phyloP scores from a whole-genome alignment of 2,888 invertebrate species.

The Anagyrus pseudococci region DNA sequence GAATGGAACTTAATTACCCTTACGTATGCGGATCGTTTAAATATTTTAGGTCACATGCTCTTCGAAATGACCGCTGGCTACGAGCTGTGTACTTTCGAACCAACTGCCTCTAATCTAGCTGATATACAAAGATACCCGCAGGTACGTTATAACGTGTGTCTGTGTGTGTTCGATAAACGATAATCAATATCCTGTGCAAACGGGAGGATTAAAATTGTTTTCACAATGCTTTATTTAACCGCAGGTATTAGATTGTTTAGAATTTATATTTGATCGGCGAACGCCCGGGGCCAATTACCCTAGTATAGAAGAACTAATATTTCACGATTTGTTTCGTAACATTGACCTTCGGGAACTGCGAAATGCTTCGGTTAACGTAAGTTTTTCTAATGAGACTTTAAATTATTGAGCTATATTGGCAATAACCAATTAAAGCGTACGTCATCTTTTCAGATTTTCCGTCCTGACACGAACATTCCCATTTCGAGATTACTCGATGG shows the following conservation, averaged over 20 bases:
- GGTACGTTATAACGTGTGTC: too few species aligned
- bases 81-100: conserved; percentile 77
- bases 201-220: too few species aligned
- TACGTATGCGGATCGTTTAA: neutral
- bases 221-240: conserved; percentile 23
- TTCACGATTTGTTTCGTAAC: conserved; percentile 85
- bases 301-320: conserved; percentile 78
- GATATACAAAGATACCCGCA: conserved; percentile 76
- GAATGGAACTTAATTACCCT: neutral
- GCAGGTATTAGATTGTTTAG: conserved; percentile 79
- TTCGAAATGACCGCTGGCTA: conserved; percentile 92
- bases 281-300: conserved; percentile 73
- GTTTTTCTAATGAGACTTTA: conserved; percentile 42
- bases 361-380: conserved; percentile 80
- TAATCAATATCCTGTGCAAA: too few species aligned
- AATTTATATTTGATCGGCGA: conserved; percentile 73
- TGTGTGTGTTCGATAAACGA: too few species aligned
- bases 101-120: conserved; percentile 75
- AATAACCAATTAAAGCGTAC: too few species aligned
- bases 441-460: conserved; percentile 61
- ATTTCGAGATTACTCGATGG: conserved; percentile 55
- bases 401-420: too few species aligned
- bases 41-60: conserved; percentile 71
- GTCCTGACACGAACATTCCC: conserved; percentile 56
- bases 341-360: conserved; percentile 89